Conservation (phyloP, 2,113 vertebrate genomes). For the Gambusia holbrooki region DNA sequence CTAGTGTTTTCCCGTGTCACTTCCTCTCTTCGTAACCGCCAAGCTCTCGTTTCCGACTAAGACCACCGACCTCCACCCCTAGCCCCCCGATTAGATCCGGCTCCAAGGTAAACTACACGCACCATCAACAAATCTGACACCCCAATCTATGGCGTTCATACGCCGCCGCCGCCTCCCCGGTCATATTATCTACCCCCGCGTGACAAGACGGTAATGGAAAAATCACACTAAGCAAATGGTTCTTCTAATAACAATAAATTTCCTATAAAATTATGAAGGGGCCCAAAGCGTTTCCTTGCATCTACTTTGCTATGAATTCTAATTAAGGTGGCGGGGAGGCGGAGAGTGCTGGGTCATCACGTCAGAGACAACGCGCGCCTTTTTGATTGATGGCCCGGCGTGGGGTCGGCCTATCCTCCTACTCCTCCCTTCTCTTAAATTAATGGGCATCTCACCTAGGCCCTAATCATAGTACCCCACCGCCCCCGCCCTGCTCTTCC, state of each 20-base stretch:
- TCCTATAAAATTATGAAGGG: conserved; percentile 99
- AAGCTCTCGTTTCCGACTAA: conserved; percentile 5
- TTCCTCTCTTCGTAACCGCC: conserved; percentile 20
- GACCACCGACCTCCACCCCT: conserved; percentile 79
- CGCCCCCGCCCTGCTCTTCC: conserved; percentile 81
- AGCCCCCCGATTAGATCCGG: conserved; percentile 91
- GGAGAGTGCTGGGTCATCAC: conserved; percentile 98
- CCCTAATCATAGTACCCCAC: conserved; percentile 91
- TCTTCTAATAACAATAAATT: conserved; percentile 99
- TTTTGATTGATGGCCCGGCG: conserved; percentile 91
- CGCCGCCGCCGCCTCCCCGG: conserved; percentile 63
- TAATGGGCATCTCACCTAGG: conserved; percentile 91
- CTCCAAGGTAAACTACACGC: conserved; percentile 98
- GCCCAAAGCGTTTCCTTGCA: conserved; percentile 96
- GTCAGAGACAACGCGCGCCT: conserved; percentile 83
- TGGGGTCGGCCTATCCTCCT: conserved; percentile 83
- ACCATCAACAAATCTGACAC: conserved; percentile 98
- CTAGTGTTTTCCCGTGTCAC: background rate
- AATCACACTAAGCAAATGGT: conserved; percentile 99
- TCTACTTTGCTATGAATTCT: conserved; percentile 99
- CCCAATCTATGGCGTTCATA: conserved; percentile 95
- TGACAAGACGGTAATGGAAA: conserved; percentile 99
- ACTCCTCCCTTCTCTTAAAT: conserved; percentile 82
- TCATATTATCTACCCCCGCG: conserved; percentile 94
- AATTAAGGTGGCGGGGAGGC: conserved; percentile 89